Base-by-base conservation (phyloP, 2,888 invertebrate species). In the Rhamphomyia laevipes region DNA sequence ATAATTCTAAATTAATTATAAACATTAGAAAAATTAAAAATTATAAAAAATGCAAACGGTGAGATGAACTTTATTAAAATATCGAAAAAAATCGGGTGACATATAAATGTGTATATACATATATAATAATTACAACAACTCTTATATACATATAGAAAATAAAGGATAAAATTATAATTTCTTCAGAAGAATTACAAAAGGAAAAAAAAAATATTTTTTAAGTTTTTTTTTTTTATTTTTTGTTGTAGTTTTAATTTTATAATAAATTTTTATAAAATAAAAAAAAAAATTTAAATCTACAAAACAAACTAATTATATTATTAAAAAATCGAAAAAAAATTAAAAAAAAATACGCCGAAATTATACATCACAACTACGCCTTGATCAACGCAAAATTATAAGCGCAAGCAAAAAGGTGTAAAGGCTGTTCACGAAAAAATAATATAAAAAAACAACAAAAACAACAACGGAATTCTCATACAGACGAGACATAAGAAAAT, bases 31-130 rank as follows among this genome's bases (percentile, higher is more conserved):
- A 31, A 50, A 48, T 49, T 52, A 47, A 45, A 45, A 56, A 56
- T 53, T 57, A 54, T 48, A 56, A 55, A 57, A 55, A 54, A 51
- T 59, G 57, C 55, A 56, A 57, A 56, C 61, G 61, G 59, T 61
- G 59, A 61, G 59, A 61, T 61, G 61, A 58, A 56, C 55, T 55
- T 15, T 27, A 23, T 15, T 23, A 23, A 42, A 37, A 37, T 43
- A 23, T 21, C 27, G 38, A 43, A 47, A 47, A 43, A 37, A 47
- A 37, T 47, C 30, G 47, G 47, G 47, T 47, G 47, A 47, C 47
- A 47, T 21, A 42, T n/a, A 18, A 41, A 1, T 15, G 13, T n/a
- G 13, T n/a, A 35, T 35, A 35, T 5, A 30, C 6, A 9, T 11
- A 30, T 30, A 11, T 30, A 30, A 30, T 9, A 30, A 30, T 30